Conservation (phyloP, 2,113 vertebrate genomes). For the Poeciliopsis retropinna region DNA sequence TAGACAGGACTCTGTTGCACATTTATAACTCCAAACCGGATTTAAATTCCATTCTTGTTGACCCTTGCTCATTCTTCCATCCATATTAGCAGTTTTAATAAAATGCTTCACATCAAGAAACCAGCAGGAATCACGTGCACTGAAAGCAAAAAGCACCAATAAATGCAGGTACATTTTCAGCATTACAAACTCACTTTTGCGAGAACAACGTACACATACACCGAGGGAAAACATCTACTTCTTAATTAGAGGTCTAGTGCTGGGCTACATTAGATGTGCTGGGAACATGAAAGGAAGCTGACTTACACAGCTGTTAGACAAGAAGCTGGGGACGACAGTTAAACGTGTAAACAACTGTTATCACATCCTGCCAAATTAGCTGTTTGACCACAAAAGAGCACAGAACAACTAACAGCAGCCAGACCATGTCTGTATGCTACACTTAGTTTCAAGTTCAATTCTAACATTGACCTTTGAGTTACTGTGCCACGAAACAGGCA, state of each 20-base stretch:
- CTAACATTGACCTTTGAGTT: background rate
- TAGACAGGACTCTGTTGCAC: background rate
- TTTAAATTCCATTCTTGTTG: background rate
- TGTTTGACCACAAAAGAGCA: constrained; percentile 3
- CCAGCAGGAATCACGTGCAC: background rate
- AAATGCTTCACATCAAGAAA: background rate
- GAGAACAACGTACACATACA: constrained; percentile 20
- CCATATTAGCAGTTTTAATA: background rate
- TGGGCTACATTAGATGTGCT: constrained; percentile 30
- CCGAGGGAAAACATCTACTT: constrained; percentile 57
- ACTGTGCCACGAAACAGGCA: background rate
- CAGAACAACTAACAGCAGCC: background rate
- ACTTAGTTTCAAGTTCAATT: background rate
- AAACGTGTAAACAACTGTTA: constrained; percentile 36
- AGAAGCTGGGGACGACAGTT: constrained; percentile 22
- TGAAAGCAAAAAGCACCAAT: constrained; percentile 6
- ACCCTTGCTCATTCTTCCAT: background rate
- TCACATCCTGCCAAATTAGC: constrained; percentile 14
- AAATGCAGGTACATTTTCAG: background rate
- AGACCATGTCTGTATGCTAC: background rate
- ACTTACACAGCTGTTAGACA: constrained; percentile 35
- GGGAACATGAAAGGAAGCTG: constrained; percentile 37
- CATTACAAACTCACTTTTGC: background rate
- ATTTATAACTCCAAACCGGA: background rate
- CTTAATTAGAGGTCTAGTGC: constrained; percentile 59